Evolutionary conservation across 2,797 vertebrate genomes (phyloP).

Genomic region (Eulemur albifrons): DNA sequence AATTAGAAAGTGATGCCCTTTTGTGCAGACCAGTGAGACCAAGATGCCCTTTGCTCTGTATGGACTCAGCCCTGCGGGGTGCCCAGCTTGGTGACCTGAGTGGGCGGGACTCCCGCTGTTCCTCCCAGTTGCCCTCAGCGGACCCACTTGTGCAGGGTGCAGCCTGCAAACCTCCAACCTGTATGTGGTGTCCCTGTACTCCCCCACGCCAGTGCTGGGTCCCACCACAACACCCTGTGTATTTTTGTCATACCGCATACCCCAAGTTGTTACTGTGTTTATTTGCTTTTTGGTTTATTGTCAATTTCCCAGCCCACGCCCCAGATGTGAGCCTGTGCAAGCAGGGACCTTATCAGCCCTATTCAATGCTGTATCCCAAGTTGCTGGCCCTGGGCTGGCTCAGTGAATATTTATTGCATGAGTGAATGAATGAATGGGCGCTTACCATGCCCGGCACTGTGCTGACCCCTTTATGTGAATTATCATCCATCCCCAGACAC

Average conservation of each 20-base stretch:
- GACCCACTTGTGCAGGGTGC: neutral
- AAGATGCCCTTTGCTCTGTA: neutral
- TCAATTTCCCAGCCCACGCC: neutral
- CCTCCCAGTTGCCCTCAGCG: neutral
- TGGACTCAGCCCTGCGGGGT: accelerated
- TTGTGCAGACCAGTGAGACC: neutral
- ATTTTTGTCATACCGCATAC: neutral
- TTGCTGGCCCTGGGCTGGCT: neutral
- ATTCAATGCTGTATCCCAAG: too few relatives aligned
- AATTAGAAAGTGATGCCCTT: neutral
- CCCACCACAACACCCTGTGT: neutral
- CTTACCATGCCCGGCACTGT: accelerated
- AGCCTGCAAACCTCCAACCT: neutral
- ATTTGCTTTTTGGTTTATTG: neutral
- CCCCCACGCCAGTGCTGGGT: neutral
- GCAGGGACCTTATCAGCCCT: neutral
- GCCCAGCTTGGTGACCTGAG: too few relatives aligned
- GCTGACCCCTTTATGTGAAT: neutral
- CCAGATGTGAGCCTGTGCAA: neutral
- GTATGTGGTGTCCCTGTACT: neutral
- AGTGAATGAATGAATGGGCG: neutral
- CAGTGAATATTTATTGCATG: neutral
- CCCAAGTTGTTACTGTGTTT: neutral
- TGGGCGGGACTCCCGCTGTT: neutral
- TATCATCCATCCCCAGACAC: neutral